A percentile compares a stretch with the other conserved stretches of the same genome.
Conservation (phyloP, 2,888 invertebrate species). For the Amiota mariae region DNA sequence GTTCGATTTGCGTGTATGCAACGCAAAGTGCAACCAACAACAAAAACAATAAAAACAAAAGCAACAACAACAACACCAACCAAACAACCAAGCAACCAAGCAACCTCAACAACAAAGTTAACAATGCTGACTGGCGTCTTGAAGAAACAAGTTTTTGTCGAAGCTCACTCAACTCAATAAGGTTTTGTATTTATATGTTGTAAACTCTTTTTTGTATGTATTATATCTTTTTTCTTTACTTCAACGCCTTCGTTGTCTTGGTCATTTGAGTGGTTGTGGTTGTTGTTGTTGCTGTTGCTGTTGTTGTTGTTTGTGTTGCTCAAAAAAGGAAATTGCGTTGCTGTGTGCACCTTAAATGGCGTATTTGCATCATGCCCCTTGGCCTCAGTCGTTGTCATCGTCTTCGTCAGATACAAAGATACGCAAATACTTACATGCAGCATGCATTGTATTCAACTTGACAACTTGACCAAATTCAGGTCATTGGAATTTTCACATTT, state of each 20-base stretch:
- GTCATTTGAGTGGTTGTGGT: no score
- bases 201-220: no score
- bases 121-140: not conserved
- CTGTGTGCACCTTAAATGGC: conserved; percentile 59
- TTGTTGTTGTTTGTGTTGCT: conserved; percentile 25
- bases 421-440: not conserved
- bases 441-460: conserved; percentile 29
- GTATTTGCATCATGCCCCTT: conserved; percentile 45
- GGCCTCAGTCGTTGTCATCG: not conserved
- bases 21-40: conserved; percentile 43
- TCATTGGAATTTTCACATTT: conserved; percentile 69
- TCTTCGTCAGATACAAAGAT: not conserved
- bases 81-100: no score
- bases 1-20: not conserved
- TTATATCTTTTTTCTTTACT: no score
- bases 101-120: conserved; percentile 19
- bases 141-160: conserved; percentile 20
- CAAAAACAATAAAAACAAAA: not conserved
- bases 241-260: no score
- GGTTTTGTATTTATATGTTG: no score
- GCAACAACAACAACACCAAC: conserved; percentile 21
- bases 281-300: no score
- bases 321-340: conserved; percentile 64
- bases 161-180: not conserved
- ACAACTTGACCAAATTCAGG: conserved; percentile 60